Conservation (phyloP, 1,140 invertebrate genomes). For the Eciton burchellii region DNA sequence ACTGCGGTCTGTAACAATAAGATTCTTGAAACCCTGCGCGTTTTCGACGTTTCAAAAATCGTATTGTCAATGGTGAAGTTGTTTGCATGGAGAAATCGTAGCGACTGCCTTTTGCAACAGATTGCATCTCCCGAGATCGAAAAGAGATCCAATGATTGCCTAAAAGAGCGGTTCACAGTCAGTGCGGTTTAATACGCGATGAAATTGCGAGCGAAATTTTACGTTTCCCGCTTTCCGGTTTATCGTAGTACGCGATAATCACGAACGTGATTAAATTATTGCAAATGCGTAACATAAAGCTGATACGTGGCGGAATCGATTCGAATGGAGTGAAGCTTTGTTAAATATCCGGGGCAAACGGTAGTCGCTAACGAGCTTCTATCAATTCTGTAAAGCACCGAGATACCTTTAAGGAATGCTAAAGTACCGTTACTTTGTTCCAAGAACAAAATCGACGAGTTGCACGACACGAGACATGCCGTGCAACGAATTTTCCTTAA, state of each 20-base stretch:
- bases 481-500: constrained; percentile 39
- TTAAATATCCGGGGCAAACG: not conserved
- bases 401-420: constrained; percentile 10
- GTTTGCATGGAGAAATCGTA: constrained; percentile 23
- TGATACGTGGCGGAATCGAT: constrained; percentile 9
- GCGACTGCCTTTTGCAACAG: not conserved
- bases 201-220: not conserved
- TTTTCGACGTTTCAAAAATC: constrained; percentile 23
- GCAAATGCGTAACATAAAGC: not conserved
- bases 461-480: constrained; percentile 34
- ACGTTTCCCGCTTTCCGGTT: too few relatives aligned
- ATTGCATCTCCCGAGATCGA: not conserved
- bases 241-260: too few relatives aligned
- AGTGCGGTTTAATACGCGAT: not conserved
- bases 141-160: not conserved
- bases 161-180: not conserved
- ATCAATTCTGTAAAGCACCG: constrained; percentile 35
- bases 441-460: constrained; percentile 39
- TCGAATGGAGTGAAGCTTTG: not conserved
- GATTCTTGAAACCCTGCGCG: not conserved
- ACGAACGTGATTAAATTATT: too few relatives aligned
- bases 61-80: constrained; percentile 9
- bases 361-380: constrained; percentile 28
- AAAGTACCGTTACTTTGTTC: not conserved
- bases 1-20: too few relatives aligned